phyloP scores from a whole-genome alignment of 2,888 invertebrate genomes.

The Antitype chi region DNA sequence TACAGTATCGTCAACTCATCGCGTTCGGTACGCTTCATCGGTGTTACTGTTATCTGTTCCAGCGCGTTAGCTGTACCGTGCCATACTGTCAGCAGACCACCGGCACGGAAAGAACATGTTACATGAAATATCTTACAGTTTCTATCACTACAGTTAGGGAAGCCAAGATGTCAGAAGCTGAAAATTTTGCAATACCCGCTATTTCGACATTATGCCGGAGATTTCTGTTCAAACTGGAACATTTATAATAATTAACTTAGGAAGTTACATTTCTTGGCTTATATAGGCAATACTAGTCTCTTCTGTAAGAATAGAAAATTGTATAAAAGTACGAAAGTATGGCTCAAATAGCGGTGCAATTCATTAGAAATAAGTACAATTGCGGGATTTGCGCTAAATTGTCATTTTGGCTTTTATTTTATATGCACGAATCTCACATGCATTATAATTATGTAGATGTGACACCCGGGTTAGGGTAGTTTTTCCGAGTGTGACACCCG shows the following conservation, averaged over 20 bases:
- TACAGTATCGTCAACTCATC: slow-evolving; percentile 50
- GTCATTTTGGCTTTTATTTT: background rate
- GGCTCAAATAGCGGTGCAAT: background rate
- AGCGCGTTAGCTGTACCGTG: slow-evolving; percentile 48
- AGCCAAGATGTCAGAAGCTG: background rate
- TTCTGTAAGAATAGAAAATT: background rate
- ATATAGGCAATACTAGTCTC: background rate
- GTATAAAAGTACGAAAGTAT: background rate
- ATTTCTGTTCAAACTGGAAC: background rate
- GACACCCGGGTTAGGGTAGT: background rate
- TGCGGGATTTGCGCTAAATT: background rate
- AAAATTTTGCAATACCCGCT: background rate
- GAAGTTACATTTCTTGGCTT: background rate
- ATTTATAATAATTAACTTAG: background rate
- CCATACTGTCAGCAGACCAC: slow-evolving; percentile 37
- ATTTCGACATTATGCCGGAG: background rate
- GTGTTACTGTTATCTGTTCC: slow-evolving; percentile 67
- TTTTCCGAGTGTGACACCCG: background rate
- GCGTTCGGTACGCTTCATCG: slow-evolving; percentile 68
- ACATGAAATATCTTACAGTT: background rate
- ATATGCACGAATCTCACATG: background rate
- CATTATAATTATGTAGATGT: too few species aligned
- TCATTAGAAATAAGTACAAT: background rate
- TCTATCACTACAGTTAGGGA: background rate
- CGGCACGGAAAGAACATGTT: slow-evolving; percentile 30